These are phyloP conservation scores for Alitta virens DNA, from an alignment of 2,888 invertebrate genomes.

Conservation along the genomic window DNA sequence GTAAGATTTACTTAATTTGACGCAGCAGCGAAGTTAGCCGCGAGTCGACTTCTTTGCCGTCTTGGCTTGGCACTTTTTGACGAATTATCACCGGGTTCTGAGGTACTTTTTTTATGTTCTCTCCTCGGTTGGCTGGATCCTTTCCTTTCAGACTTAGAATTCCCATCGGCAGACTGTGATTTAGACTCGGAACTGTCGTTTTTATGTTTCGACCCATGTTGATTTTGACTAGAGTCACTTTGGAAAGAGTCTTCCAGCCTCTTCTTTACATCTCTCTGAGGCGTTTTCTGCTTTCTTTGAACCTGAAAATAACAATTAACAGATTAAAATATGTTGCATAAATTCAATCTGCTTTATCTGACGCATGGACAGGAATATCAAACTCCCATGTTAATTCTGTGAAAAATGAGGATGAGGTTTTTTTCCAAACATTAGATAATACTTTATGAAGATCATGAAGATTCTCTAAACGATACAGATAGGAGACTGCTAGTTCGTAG, in stretches of 20 bases:
- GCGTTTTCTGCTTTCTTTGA: conserved; percentile 13
- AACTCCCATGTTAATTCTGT: too few species aligned
- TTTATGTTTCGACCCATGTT: neutral
- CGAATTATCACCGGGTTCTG: neutral
- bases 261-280: conserved; percentile 4
- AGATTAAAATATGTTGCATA: too few species aligned
- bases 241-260: neutral
- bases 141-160: neutral
- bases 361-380: too few species aligned
- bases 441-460: too few species aligned
- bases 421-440: too few species aligned
- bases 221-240: neutral
- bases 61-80: neutral
- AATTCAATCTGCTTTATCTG: too few species aligned
- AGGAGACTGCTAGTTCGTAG: too few species aligned
- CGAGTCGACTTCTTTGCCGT: conserved; percentile 2
- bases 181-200: neutral
- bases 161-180: neutral
- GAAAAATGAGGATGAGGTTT: too few species aligned
- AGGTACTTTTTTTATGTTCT: neutral
- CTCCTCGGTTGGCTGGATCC: neutral
- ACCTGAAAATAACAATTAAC: conserved; percentile 4
- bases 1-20: neutral
- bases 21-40: conserved; percentile 6
- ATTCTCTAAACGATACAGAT: too few species aligned